A percentile compares a stretch with the other conserved stretches of the same genome.
Evolutionary conservation across 2,797 vertebrate genomes (phyloP).

Genomic region (Myotis myotis): DNA sequence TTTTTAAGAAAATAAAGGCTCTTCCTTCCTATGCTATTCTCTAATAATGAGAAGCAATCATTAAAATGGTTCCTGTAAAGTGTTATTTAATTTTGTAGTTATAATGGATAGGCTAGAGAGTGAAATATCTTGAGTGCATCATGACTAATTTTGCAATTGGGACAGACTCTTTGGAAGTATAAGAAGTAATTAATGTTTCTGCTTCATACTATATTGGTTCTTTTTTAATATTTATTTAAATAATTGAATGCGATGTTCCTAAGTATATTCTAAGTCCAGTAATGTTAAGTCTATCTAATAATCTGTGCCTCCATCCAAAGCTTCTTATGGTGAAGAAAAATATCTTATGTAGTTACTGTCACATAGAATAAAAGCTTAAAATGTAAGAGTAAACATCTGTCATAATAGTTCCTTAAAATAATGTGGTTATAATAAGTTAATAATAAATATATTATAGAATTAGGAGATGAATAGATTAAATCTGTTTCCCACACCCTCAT

Average conservation of each 20-base stretch:
- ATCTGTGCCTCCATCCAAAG: not conserved
- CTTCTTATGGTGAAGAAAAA: not conserved
- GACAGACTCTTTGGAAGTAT: constrained; percentile 36
- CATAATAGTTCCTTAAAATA: not conserved
- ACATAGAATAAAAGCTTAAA: not conserved
- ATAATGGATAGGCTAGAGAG: constrained; percentile 54
- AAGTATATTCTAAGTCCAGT: not conserved
- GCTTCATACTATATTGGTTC: constrained; percentile 18
- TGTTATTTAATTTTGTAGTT: constrained; percentile 66
- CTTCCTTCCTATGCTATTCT: constrained; percentile 59
- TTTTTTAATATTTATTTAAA: constrained; percentile 46
- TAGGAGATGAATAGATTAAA: not conserved
- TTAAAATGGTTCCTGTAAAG: constrained; percentile 68
- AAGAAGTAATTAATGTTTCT: constrained; percentile 45
- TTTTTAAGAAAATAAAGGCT: constrained; percentile 41
- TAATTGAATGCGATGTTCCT: not conserved
- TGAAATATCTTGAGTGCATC: constrained; percentile 59
- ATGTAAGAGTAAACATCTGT: not conserved
- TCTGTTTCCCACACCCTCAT: not conserved
- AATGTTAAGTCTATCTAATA: not conserved
- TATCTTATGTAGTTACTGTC: not conserved
- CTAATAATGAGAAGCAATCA: constrained; percentile 60
- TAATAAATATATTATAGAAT: not conserved
- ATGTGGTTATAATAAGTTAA: not conserved
- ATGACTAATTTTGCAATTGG: constrained; percentile 60